A percentile compares a stretch with the other conserved stretches of the same genome.
Evolutionary conservation across 92 coral and sea anemone species (phyloP).

Genomic region (Muricea muricata): DNA sequence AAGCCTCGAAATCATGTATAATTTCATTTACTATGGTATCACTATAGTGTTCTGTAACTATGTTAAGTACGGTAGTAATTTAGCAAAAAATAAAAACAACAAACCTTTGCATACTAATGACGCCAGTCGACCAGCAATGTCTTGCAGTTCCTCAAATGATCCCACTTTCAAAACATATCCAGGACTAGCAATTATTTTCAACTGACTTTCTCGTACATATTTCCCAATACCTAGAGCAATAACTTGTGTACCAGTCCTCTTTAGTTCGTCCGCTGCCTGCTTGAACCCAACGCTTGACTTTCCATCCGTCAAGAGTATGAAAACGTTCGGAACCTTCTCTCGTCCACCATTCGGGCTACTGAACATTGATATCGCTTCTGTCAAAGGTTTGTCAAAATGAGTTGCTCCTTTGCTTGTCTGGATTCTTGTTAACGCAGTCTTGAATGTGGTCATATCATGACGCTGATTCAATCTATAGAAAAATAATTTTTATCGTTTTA

Average conservation of each 20-base stretch:
- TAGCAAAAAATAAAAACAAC: background rate
- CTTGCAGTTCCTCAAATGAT: slow-evolving; percentile 64
- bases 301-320: slow-evolving; percentile 68
- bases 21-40: too few species aligned
- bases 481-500: background rate
- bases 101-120: slow-evolving; percentile 83
- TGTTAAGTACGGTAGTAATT: background rate
- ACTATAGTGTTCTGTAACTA: too few species aligned
- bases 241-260: slow-evolving; percentile 65
- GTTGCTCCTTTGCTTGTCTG: background rate
- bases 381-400: slow-evolving; percentile 27
- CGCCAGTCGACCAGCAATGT: slow-evolving; percentile 67
- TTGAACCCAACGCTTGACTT: slow-evolving; percentile 68
- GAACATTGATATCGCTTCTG: slow-evolving; percentile 14
- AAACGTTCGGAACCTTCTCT: slow-evolving; percentile 60
- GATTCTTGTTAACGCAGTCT: background rate
- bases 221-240: slow-evolving; percentile 82
- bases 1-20: too few species aligned
- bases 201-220: slow-evolving; percentile 41
- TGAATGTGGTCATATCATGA: background rate
- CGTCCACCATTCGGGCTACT: slow-evolving; percentile 24
- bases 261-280: slow-evolving; percentile 63
- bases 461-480: background rate
- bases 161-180: slow-evolving; percentile 54
- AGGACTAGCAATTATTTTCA: slow-evolving; percentile 57